A percentile compares a stretch with the other conserved stretches of the same genome.
Evolutionary conservation across 2,113 vertebrate genomes (phyloP).

Genomic region (Apaloderma vittatum): DNA sequence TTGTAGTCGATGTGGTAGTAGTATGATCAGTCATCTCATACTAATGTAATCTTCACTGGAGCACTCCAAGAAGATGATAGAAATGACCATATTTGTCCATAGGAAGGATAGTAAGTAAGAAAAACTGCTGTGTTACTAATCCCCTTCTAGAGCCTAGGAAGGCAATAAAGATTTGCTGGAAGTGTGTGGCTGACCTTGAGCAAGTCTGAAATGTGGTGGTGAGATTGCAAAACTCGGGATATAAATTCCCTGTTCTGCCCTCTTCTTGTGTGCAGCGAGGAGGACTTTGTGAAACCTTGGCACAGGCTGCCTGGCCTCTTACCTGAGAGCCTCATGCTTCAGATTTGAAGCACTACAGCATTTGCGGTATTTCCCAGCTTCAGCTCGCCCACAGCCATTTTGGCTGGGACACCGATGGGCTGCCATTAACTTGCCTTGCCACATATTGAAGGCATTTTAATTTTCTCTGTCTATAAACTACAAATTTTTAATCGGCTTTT

Average conservation of each 20-base stretch:
- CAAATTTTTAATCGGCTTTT: background rate
- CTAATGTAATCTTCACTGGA: background rate
- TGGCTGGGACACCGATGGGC: background rate
- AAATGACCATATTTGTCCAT: background rate
- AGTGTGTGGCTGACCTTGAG: background rate
- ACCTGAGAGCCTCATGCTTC: background rate
- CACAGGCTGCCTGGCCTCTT: background rate
- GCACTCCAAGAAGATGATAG: background rate
- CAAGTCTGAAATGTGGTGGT: background rate
- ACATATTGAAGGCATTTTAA: background rate
- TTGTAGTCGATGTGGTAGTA: too few relatives aligned
- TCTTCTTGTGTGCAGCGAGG: background rate
- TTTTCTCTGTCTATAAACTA: background rate
- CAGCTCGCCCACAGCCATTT: background rate
- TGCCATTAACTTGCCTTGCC: background rate
- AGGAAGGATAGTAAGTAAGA: background rate
- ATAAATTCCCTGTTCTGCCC: background rate
- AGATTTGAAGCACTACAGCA: background rate
- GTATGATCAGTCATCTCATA: background rate
- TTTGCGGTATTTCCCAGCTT: background rate
- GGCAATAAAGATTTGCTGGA: background rate
- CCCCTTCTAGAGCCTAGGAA: background rate
- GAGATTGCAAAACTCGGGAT: background rate
- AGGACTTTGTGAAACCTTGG: background rate
- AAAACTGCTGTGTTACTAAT: background rate